Base-by-base conservation (phyloP, 2,888 invertebrate species). In the Lutraria lutraria region DNA sequence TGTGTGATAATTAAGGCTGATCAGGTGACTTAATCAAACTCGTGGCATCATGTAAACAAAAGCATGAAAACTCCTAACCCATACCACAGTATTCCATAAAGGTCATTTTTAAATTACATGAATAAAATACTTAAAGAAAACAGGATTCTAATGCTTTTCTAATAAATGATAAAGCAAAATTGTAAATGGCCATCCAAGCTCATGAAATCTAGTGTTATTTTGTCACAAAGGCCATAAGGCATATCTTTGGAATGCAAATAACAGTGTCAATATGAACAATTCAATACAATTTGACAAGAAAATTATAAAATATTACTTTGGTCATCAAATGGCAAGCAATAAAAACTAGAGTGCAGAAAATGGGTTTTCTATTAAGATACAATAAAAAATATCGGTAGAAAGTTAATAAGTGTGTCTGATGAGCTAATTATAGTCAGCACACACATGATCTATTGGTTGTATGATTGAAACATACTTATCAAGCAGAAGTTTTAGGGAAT, bases 231-330 rank as follows among this genome's bases (percentile, higher is more conserved):
- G 15, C 4, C n/a, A n/a, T 13, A 53, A 13, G 63, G 63, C 52
- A 15, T 25, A 52, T n/a, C 21, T 29, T 60, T 54, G 29, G 29
- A 16, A 53, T 31, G 29, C 31, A 31, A 29, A 6, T 29, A 13
- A 3, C 25, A 6, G 1, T 13, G 54, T 29, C 29, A 53, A 68
- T 53, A 68, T 83, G 60, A 52, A 52, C 72, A n/a, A 43, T 52
- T 29, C 43, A 16, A n/a, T 60, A 82, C 25, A 52, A 53, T 76
- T 52, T 87, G 87, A 87, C 87, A 87, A 83, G 79, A 72, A 87
- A 85, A 87, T 87, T 87, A 83, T 87, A 81, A 87, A 79, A 79
- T 87, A 87, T 86, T 79, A 72, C 54, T 76, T 56, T 60, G 10
- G 25, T 79, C 54, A 29, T 52, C 79, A 79, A 83, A 34, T 83